These are phyloP conservation scores for Epizoanthus ramosus DNA, from an alignment of 92 coral and sea anemone species.

Conservation along the genomic window DNA sequence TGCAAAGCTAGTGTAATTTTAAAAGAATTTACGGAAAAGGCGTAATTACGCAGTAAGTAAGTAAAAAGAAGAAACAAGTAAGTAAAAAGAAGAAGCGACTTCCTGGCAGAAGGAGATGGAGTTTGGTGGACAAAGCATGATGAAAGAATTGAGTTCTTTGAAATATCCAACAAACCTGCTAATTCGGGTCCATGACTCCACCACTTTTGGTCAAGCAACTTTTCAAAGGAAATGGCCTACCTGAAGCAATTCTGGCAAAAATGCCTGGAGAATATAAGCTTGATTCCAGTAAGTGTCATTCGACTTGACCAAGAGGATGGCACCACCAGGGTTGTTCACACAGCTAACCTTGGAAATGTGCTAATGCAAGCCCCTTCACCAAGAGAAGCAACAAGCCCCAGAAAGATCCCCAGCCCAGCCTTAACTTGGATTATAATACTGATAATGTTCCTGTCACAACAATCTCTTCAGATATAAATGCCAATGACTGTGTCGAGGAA, in stretches of 20 bases:
- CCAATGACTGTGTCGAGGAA: not conserved
- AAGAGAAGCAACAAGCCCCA: conserved; percentile 9
- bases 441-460: not conserved
- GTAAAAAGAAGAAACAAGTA: too few relatives aligned
- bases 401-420: not conserved
- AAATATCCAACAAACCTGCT: conserved; percentile 37
- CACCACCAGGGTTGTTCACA: conserved; percentile 13
- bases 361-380: not conserved
- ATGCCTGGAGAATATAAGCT: conserved; percentile 20
- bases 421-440: not conserved
- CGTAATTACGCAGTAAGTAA: too few relatives aligned
- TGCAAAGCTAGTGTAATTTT: too few relatives aligned
- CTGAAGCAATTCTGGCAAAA: conserved; percentile 49
- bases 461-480: not conserved
- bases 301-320: conserved; percentile 36
- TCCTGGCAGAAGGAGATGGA: conserved; percentile 59
- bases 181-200: conserved; percentile 51
- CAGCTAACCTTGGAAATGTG: conserved; percentile 13
- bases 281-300: conserved; percentile 23
- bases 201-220: conserved; percentile 53
- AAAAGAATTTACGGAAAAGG: too few relatives aligned
- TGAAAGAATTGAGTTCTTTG: conserved; percentile 62
- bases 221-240: conserved; percentile 38
- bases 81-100: too few relatives aligned
- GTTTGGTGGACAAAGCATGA: conserved; percentile 71